These are phyloP conservation scores for Leptinotarsa tumamoca DNA, from an alignment of 2,888 invertebrate genomes.

Conservation along the genomic window DNA sequence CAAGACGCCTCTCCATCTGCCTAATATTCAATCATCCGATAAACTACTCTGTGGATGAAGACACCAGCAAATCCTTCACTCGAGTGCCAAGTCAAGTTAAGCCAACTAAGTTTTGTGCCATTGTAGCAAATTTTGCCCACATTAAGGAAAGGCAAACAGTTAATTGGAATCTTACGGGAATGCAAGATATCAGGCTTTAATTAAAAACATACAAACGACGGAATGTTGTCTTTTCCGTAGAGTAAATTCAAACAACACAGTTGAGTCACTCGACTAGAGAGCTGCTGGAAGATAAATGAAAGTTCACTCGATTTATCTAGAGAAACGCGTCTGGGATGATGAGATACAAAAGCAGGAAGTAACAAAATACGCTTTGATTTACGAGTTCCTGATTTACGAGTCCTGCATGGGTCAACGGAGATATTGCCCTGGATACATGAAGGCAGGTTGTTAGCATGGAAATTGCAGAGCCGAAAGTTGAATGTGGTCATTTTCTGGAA, in stretches of 20 bases:
- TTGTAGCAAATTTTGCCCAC: constrained; percentile 1
- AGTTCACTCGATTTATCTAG: constrained; percentile 10
- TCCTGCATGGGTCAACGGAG: neutral
- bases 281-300: constrained; percentile 3
- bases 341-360: constrained; percentile 31
- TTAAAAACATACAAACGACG: constrained; percentile 4
- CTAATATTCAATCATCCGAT: neutral
- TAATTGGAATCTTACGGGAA: neutral
- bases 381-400: constrained; percentile 23
- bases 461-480: neutral
- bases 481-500: neutral
- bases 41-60: neutral
- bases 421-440: constrained; percentile 5
- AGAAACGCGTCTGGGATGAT: constrained; percentile 30
- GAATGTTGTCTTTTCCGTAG: constrained; percentile 9
- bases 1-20: neutral
- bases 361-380: constrained; percentile 32
- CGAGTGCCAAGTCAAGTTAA: neutral
- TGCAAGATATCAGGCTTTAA: neutral
- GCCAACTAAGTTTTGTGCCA: constrained; percentile 11
- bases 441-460: neutral
- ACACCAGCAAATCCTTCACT: neutral
- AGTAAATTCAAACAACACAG: neutral
- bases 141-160: neutral
- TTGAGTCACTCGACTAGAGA: neutral